A percentile compares a stretch with the other conserved stretches of the same genome.
These are phyloP conservation scores for Drosophila suzukii DNA, from an alignment of 1,140 invertebrate species.

Conservation along the genomic window DNA sequence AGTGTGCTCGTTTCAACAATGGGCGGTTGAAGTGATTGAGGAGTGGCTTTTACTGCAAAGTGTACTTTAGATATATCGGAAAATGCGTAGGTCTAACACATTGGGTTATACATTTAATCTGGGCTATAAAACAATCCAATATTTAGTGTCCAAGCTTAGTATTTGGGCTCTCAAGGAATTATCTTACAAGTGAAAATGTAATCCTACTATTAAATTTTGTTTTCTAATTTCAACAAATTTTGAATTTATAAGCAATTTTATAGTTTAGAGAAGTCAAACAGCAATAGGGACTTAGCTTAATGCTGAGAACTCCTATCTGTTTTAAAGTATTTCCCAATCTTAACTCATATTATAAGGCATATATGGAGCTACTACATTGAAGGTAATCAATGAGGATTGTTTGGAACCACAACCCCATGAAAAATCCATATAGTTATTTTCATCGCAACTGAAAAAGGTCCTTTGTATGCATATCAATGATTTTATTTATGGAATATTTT, in stretches of 20 bases:
- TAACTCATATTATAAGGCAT: too few relatives aligned
- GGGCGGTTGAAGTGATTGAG: not conserved
- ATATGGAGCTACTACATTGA: too few relatives aligned
- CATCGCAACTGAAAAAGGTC: too few relatives aligned
- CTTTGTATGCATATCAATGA: not conserved
- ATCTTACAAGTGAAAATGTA: not conserved
- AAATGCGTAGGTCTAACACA: not conserved
- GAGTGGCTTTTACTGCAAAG: not conserved
- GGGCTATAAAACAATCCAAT: not conserved
- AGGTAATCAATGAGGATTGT: too few relatives aligned
- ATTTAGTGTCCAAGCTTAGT: not conserved
- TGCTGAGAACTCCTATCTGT: too few relatives aligned
- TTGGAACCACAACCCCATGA: too few relatives aligned
- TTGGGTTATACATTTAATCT: not conserved
- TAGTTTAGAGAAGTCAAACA: too few relatives aligned
- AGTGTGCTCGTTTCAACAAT: slow-evolving; percentile 5
- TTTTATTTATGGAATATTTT: not conserved
- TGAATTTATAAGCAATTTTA: too few relatives aligned
- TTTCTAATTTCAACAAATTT: not conserved
- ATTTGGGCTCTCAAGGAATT: not conserved
- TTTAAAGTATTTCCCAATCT: too few relatives aligned
- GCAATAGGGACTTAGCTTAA: too few relatives aligned
- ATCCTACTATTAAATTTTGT: not conserved
- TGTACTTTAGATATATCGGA: not conserved
- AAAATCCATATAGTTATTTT: too few relatives aligned